Conservation (phyloP, 2,888 invertebrate genomes). For the Caenorhabditis sp. region DNA sequence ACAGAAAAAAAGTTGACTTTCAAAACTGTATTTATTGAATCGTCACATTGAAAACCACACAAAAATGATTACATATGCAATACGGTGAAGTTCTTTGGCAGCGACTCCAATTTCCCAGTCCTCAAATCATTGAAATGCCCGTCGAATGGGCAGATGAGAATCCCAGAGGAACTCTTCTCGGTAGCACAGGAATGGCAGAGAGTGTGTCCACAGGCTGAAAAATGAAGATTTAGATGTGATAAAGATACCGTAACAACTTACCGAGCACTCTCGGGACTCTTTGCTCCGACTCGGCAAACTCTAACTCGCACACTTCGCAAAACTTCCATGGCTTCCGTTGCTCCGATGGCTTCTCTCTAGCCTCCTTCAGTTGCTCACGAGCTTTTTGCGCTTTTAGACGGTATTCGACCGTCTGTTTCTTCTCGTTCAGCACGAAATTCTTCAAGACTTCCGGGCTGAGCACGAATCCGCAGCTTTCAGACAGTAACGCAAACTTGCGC, state of each 20-base stretch:
- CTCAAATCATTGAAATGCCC: not conserved
- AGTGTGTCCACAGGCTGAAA: not conserved
- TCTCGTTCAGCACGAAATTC: not conserved
- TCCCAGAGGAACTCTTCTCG: not conserved
- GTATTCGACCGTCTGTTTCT: not conserved
- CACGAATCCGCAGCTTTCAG: not conserved
- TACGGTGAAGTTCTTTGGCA: not conserved
- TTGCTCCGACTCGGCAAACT: not conserved
- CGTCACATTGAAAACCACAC: too few species aligned
- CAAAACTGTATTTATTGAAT: too few species aligned
- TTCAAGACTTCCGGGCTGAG: not conserved
- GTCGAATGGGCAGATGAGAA: not conserved
- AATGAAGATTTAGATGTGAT: not conserved
- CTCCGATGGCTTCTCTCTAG: not conserved
- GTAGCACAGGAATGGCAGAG: not conserved
- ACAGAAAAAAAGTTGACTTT: too few species aligned
- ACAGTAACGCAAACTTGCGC: too few species aligned
- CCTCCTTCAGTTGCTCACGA: not conserved
- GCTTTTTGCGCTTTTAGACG: not conserved
- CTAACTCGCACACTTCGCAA: not conserved
- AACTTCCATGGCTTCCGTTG: not conserved
- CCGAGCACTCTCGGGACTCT: not conserved
- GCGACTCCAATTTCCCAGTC: not conserved
- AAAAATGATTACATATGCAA: not conserved
- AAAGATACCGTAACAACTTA: not conserved